Evolutionary conservation across 1,140 invertebrate species (phyloP).

Genomic region (Bombus terrestris): DNA sequence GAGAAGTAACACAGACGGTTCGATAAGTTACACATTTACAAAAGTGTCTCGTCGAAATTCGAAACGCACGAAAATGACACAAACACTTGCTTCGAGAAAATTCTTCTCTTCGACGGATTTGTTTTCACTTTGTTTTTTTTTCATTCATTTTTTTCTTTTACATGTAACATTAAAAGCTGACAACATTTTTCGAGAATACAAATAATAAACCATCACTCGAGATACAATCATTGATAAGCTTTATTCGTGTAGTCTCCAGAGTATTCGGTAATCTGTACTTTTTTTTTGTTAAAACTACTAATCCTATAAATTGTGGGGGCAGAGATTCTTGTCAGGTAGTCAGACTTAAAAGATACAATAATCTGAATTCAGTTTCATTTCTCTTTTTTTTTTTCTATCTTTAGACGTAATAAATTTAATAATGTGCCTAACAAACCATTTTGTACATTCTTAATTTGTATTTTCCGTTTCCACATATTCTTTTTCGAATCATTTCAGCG

Average conservation of each 20-base stretch:
- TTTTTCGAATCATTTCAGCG: neutral
- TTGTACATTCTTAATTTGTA: neutral
- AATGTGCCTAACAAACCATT: neutral
- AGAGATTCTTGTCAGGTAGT: slow-evolving; percentile 52
- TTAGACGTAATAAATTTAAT: slow-evolving; percentile 53
- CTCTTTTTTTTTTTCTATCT: neutral
- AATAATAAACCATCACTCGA: slow-evolving; percentile 56
- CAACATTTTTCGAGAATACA: slow-evolving; percentile 24
- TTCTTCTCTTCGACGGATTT: slow-evolving; percentile 11
- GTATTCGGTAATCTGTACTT: slow-evolving; percentile 77
- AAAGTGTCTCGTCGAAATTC: neutral
- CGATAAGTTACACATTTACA: slow-evolving; percentile 15
- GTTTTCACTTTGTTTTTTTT: neutral
- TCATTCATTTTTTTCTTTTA: neutral
- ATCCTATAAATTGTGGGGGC: slow-evolving; percentile 73
- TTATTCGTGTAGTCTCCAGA: slow-evolving; percentile 80
- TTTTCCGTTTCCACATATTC: neutral
- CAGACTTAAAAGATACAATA: slow-evolving; percentile 48
- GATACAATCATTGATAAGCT: slow-evolving; percentile 81
- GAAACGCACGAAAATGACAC: slow-evolving; percentile 17
- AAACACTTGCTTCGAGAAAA: neutral
- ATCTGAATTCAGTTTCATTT: slow-evolving; percentile 42
- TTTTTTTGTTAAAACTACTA: slow-evolving; percentile 66
- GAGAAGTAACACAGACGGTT: slow-evolving; percentile 3
- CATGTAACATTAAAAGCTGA: slow-evolving; percentile 18